A percentile compares a stretch with the other conserved stretches of the same genome.
These are phyloP conservation scores for Gryllus longicercus DNA, from an alignment of 2,888 invertebrate genomes.

Conservation along the genomic window DNA sequence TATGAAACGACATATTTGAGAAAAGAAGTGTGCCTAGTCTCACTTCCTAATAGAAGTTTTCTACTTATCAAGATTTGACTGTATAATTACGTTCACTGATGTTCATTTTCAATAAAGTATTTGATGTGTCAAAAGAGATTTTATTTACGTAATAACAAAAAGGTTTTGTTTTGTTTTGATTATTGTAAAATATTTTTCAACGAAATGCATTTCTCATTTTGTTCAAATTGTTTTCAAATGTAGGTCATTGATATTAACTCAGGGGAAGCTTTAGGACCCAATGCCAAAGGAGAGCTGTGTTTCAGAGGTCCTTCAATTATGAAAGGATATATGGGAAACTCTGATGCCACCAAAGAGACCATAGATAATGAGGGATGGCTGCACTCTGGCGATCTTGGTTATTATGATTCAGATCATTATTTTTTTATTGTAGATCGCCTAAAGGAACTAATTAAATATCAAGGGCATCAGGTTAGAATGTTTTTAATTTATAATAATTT, in stretches of 20 bases:
- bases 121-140: too few relatives aligned
- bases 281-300: conserved; percentile 75
- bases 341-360: conserved; percentile 59
- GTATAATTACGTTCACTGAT: too few relatives aligned
- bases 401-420: conserved; percentile 70
- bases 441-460: conserved; percentile 88
- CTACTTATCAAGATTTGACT: too few relatives aligned
- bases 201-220: too few relatives aligned
- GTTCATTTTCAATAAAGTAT: too few relatives aligned
- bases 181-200: too few relatives aligned
- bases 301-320: conserved; percentile 76
- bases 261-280: conserved; percentile 44
- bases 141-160: too few relatives aligned
- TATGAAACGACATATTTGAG: too few relatives aligned
- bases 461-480: conserved; percentile 61
- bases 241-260: too few relatives aligned
- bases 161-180: too few relatives aligned
- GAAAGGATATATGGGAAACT: conserved; percentile 79
- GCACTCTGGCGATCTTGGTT: conserved; percentile 77
- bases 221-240: background rate
- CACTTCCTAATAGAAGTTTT: too few relatives aligned
- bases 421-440: conserved; percentile 81
- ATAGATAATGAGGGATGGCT: conserved; percentile 74
- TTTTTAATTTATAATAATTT: background rate
- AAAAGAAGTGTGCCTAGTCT: too few relatives aligned